Conservation (phyloP, 1,140 invertebrate genomes). For the Nebria ingens region DNA sequence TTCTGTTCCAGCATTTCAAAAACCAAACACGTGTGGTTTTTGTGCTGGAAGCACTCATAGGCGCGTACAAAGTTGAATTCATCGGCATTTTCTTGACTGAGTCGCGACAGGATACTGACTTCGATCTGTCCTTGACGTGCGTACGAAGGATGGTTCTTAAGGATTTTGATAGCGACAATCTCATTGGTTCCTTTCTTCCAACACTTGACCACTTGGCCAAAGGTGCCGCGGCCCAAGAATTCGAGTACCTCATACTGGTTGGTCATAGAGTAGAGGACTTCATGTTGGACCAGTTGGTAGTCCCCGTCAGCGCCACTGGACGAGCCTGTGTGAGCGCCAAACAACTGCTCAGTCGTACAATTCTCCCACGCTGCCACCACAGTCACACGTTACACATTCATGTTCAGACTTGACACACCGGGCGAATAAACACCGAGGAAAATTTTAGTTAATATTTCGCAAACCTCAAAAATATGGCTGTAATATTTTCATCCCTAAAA, state of each 20-base stretch:
- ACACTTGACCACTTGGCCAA: constrained; percentile 99
- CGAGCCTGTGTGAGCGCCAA: constrained; percentile 40
- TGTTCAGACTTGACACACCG: too few species aligned
- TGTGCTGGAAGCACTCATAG: constrained; percentile 99
- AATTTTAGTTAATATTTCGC: too few species aligned
- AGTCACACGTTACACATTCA: constrained; percentile 16
- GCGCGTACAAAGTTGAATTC: constrained; percentile 99
- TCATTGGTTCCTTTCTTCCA: constrained; percentile 99
- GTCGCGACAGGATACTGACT: constrained; percentile 91
- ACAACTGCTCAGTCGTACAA: constrained; percentile 13
- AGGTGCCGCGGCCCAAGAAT: constrained; percentile 96
- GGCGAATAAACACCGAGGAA: too few species aligned
- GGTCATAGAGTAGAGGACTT: constrained; percentile 89
- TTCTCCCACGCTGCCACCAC: constrained; percentile 21
- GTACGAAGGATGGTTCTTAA: constrained; percentile 99
- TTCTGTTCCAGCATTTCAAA: constrained; percentile 99
- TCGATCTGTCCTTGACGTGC: constrained; percentile 99
- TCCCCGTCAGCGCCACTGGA: constrained; percentile 83
- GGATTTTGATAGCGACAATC: constrained; percentile 99
- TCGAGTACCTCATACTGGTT: constrained; percentile 95
- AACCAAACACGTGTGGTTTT: constrained; percentile 98
- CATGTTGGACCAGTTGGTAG: constrained; percentile 96
- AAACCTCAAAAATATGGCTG: too few species aligned
- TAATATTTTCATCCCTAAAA: too few species aligned
- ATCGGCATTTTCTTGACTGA: constrained; percentile 99